Evolutionary conservation across 2,797 vertebrate species (phyloP), one percentile per base, ranked within the genome.

Genomic region (Urosaurus nigricauda): DNA sequence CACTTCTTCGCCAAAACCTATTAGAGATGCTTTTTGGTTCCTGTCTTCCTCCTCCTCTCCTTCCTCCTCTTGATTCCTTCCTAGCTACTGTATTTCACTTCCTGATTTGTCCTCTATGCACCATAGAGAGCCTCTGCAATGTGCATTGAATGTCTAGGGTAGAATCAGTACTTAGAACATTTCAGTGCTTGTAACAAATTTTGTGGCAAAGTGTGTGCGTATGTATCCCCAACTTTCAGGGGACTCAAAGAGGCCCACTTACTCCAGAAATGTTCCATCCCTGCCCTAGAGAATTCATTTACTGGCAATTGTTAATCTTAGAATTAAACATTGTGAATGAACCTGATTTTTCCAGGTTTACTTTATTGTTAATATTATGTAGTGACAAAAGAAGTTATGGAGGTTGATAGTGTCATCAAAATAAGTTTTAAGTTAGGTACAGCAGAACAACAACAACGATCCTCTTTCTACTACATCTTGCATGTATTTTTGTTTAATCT

Each of bases 331-430:
- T 71, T 9, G 35, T 75, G 75, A 71, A 83, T 90, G 58, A 47
- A 84, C 87, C 88, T 94, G 81, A 79, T 91, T 51, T 47, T 91
- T 53, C 4, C 26, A 12, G 60, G 40, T 84, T 47, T 29, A n/a
- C n/a, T 24, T 87, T 74, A 51, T 37, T 75, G 43, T 8, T 65
- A 83, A 60, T 74, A n/a, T 40, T 21, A 47, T 56, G 24, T 43
- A 83, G 1, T 53, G 24, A 24, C 24, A 75, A 43, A 58, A 47
- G 14, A 47, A n/a, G 53, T 5, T 60, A 75, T 47, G 70, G 35
- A 53, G 65, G n/a, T 32, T 63, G 29, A 79, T 79, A 1, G 16
- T 5, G 5, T 43, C 43, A 43, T 51, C 47, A 51, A 51, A 51
- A 51, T 51, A 51, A 51, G 9, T 51, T 51, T 51, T 51, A 51